phyloP scores from a whole-genome alignment of 2,797 vertebrate species.

The Martes flavigula region DNA sequence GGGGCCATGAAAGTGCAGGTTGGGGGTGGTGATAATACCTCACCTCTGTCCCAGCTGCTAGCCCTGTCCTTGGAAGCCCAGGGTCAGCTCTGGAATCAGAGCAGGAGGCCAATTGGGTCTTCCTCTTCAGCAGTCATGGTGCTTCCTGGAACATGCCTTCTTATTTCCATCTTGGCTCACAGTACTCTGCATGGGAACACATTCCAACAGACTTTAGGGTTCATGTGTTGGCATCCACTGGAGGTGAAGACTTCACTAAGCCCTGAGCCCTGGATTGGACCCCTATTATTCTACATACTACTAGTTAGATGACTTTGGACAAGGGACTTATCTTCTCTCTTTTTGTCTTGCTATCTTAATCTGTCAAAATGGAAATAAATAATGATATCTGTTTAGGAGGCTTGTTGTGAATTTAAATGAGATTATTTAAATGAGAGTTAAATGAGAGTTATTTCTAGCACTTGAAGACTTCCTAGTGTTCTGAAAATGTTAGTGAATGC shows the following conservation, averaged over 20 bases:
- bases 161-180: not conserved
- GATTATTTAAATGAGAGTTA: slow-evolving; percentile 43
- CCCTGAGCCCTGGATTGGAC: not conserved
- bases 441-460: not conserved
- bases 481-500: not conserved
- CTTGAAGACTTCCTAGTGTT: slow-evolving; percentile 1
- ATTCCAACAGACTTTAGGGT: not conserved
- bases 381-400: slow-evolving; percentile 41
- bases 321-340: slow-evolving; percentile 32
- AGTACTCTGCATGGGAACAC: not conserved
- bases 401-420: slow-evolving; percentile 57
- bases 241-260: not conserved
- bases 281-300: not conserved
- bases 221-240: not conserved
- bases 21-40: not conserved
- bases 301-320: not conserved
- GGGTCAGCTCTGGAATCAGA: not conserved
- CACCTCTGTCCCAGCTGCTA: not conserved
- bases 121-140: not conserved
- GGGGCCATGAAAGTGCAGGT: not conserved
- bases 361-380: slow-evolving; percentile 42
- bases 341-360: slow-evolving; percentile 36
- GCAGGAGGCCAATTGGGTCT: not conserved
- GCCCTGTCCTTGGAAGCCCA: not conserved
- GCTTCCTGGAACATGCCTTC: not conserved